Base-by-base conservation (phyloP, 1,140 invertebrate genomes). In the Drosophila kepulauana region DNA sequence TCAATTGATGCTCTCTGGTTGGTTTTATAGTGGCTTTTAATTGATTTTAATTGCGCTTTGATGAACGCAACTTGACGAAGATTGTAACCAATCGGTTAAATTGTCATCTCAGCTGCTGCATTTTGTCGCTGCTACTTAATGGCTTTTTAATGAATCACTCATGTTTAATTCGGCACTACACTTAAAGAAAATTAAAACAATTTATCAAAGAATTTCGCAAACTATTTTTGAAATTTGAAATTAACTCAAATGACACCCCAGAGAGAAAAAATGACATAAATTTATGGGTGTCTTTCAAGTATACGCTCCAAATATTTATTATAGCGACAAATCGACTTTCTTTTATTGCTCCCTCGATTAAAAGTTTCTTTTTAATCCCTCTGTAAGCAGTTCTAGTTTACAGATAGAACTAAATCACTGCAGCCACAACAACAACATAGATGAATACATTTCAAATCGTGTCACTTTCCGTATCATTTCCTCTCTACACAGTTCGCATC, bases 11-110 rank as follows among this genome's bases (percentile, higher is more conserved):
- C 28, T 54, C 54, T 57, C 16, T 33, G 43, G 15, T 20, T 33
- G 56, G 64, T 62, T 49, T 58, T 48, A 62, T 75, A 49, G 59
- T 62, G 82, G 49, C 49, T 63, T 66, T 88, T 89, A 88, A 88
- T 88, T 88, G 85, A 72, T 81, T 89, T 88, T 88, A 89, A 88
- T 88, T 88, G 81, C 78, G 70, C 66, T 79, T 87, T 82, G 63
- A 87, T 82, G 63, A 77, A 82, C 76, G 52, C 69, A 70, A 56
- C 68, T 71, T 71, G 54, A 72, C 43, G 38, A 58, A 64, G 48
- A 38, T 61, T 56, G 64, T 71, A 66, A 65, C 56, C 57, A 72
- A 72, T 71, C 38, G 73, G 30, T 74, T 25, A 51, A 76, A 76
- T 73, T 85, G 68, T 75, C 67, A 72, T 35, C 35, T 54, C 46